Evolutionary conservation across 2,113 vertebrate genomes (phyloP), one percentile per base, ranked within the genome.

Genomic region (Gadus macrocephalus): DNA sequence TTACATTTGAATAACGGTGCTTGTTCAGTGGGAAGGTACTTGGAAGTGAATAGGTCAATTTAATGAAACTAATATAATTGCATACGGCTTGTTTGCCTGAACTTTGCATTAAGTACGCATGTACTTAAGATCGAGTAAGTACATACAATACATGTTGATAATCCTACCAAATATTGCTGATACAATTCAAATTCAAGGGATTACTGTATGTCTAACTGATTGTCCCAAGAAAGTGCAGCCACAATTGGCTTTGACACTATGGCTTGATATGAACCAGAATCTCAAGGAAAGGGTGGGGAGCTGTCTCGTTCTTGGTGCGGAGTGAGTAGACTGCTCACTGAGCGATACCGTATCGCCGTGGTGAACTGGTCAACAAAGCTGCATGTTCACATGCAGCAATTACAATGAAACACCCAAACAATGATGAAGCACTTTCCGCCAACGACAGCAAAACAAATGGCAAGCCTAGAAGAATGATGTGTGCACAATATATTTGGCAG

Each of bases 1-100:
- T 79, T 73, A 71, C 78, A 81, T 82, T 83, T 77, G 27, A 27
- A 77, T 14, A n/a, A 7, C 65, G 15, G 15, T 84, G 74, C 83
- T 84, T 74, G 77, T 70, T 83, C 56, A 70, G 56, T 69, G 53
- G 56, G 67, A 70, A 53, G 11, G 62, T 28, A 27, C 64, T 80
- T 72, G n/a, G 71, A 66, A 53, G 71, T 15, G 64, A 67, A 67
- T 74, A 68, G 22, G 63, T 72, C 67, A 64, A 62, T 71, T 0
- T 22, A 53, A 49, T 68, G 76, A 19, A n/a, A 20, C 14, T 9
- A 17, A 70, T 7, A 59, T 17, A 35, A 35, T 35, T 35, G 31
- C 31, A 35, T 49, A 49, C 11, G 6, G 38, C 42, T 49, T 49
- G 42, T 49, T 49, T 49, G 12, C 42, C 12, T 14, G 42, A 49